Base-by-base conservation (phyloP, 2,888 invertebrate genomes). In the Agapostemon virescens region DNA sequence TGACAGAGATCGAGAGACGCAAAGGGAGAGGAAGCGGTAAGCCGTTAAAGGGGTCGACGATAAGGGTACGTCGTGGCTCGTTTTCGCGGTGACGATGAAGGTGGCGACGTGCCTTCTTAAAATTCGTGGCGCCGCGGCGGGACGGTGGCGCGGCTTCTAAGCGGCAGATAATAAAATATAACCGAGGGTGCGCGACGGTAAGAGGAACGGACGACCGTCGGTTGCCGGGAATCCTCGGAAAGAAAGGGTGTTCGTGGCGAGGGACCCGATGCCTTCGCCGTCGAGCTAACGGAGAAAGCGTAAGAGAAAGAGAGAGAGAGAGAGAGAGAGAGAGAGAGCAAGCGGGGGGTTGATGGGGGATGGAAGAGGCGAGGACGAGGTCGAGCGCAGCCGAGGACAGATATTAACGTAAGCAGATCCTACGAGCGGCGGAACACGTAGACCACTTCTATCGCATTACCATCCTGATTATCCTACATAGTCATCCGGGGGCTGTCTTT, bases 381-480 rank as follows among this genome's bases (percentile, higher is more conserved):
- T 66, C 33, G 70, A 61, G 42, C 42, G 69, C 52, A 61, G 81
- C 52, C 80, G 78, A 84, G 85, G 87, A 87, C 85, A 87, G 89
- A 88, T 89, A 90, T 90, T 89, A 90, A 90, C 90, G 88, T 90
- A 90, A 90, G 88, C 89, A 89, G 90, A 89, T 90, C 89, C 85
- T 90, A 85, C 88, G 89, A 86, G 83, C 86, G 82, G 83, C 89
- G 84, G 89, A 89, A 89, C 90, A 90, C 90, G 90, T 89, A 89
- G 85, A 87, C 87, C 86, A 86, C 86, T 87, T 89, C 85, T 84
- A 86, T 84, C 85, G 88, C 88, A 88, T 90, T 90, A 90, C 89
- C 89, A 89, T 90, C 89, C 88, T 89, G 90, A 90, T 90, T 89
- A 90, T 90, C 90, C 87, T 83, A 83, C 82, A 83, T 80, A 83